Base-by-base conservation (phyloP, 2,113 vertebrate species). In the Notothenia rossii region DNA sequence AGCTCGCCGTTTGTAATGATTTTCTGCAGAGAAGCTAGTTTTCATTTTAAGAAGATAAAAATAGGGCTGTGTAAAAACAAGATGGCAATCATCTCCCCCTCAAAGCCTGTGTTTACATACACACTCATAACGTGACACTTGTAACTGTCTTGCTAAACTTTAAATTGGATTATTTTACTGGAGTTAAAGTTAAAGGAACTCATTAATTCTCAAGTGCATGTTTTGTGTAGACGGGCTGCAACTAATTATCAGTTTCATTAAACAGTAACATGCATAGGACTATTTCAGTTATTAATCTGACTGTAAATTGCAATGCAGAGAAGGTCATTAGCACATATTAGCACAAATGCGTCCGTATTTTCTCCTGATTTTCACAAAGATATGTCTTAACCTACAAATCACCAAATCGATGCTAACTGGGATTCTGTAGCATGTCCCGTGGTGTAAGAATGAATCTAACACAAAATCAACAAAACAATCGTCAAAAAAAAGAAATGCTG, bases 1-100 rank as follows among this genome's bases (percentile, higher is more conserved):
- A 60, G 3, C 56, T 14, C 8, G 46, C 18, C n/a, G 36, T 50
- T 61, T 63, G 9, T 40, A 74, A 65, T 43, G 61, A 66, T 70
- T 82, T 82, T 56, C 48, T 68, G 72, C 33, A 33, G 64, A n/a
- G 25, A 20, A 20, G 55, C 43, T 56, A 58, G 69, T 67, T 84
- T 75, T 67, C 8, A 22, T 72, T 81, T 68, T 10, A 14, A 68
- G 46, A 8, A 45, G 74, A 58, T 75, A 12, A 75, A 85, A 65
- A 48, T 3, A 14, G 49, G 45, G 56, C 6, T 8, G 49, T 25
- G 75, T 43, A 29, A 25, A 69, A 61, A 53, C 58, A 72, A 10
- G 50, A 46, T 56, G 45, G 53, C 2, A 65, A 77, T 79, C 50
- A 64, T 62, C 46, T 60, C 15, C 43, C 1, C 51, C 51, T 69